Percentiles rank a stretch among this genome's conserved stretches.
phyloP scores from a whole-genome alignment of 2,797 vertebrate species.

The Eutrigla gurnardus region DNA sequence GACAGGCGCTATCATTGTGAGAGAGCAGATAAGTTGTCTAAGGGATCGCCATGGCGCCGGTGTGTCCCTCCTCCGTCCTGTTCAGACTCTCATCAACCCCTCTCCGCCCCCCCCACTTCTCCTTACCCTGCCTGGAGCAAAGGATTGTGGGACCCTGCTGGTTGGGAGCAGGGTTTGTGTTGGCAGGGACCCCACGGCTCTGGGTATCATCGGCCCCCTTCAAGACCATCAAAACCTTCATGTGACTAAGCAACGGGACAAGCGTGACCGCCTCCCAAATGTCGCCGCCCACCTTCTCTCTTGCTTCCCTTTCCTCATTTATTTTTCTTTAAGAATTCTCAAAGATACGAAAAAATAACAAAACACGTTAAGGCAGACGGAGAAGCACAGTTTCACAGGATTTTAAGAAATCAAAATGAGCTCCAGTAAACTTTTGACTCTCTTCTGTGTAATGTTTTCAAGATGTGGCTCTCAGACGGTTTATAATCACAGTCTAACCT shows the following conservation, averaged over 20 bases:
- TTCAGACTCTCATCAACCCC: conserved; percentile 76
- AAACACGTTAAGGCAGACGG: conserved; percentile 1
- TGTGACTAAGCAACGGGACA: conserved; percentile 24
- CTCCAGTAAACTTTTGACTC: conserved; percentile 66
- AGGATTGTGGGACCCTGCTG: conserved; percentile 64
- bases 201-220: conserved; percentile 75
- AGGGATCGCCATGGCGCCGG: conserved; percentile 86
- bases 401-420: conserved; percentile 53
- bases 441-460: conserved; percentile 71
- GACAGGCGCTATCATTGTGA: conserved; percentile 86
- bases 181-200: conserved; percentile 75
- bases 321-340: neutral
- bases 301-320: neutral
- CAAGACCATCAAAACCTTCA: conserved; percentile 48
- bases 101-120: conserved; percentile 38
- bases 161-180: conserved; percentile 77
- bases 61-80: conserved; percentile 80
- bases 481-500: conserved; percentile 37
- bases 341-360: conserved; percentile 1
- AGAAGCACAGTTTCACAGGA: conserved; percentile 28
- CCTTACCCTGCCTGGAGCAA: conserved; percentile 62
- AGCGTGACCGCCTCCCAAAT: conserved; percentile 8
- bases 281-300: neutral
- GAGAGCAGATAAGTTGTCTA: conserved; percentile 86
- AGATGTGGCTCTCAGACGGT: conserved; percentile 66